Evolutionary conservation across 2,888 invertebrate genomes (phyloP).

Genomic region (Agriopis leucophaearia): DNA sequence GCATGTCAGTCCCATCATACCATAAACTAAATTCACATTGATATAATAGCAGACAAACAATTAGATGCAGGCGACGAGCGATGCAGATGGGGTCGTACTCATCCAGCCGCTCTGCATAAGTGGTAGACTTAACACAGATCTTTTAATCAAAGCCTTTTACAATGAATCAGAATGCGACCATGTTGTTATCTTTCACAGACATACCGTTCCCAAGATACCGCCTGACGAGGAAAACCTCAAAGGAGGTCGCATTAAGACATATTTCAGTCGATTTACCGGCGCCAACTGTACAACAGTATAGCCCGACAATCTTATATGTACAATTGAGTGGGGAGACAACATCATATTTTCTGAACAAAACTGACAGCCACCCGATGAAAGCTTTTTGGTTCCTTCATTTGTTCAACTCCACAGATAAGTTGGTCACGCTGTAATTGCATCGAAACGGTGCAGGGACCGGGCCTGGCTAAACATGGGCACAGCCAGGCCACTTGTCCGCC

Average conservation of each 20-base stretch:
- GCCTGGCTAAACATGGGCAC: conserved; percentile 60
- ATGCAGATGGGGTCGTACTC: no score
- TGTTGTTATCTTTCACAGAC: conserved; percentile 1
- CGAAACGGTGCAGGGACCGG: conserved; percentile 60
- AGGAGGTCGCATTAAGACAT: conserved; percentile 36
- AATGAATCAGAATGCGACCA: background rate
- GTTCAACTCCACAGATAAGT: background rate
- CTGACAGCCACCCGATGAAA: background rate
- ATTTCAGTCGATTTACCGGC: conserved; percentile 44
- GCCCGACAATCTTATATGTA: background rate
- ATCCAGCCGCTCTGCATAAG: no score
- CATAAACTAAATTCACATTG: no score
- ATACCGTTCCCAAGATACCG: conserved; percentile 22
- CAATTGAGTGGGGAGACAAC: background rate
- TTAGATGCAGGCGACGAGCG: no score
- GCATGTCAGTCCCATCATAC: no score
- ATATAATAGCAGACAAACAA: no score
- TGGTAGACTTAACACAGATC: no score
- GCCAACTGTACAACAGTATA: conserved; percentile 24
- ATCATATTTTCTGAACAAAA: background rate
- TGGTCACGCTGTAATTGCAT: conserved; percentile 53
- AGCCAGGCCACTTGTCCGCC: conserved; percentile 36
- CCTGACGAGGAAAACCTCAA: conserved; percentile 21
- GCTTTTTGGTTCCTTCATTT: background rate
- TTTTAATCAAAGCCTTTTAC: no score